Evolutionary conservation across 1,140 invertebrate species (phyloP).

Genomic region (Papilio dardanus): DNA sequence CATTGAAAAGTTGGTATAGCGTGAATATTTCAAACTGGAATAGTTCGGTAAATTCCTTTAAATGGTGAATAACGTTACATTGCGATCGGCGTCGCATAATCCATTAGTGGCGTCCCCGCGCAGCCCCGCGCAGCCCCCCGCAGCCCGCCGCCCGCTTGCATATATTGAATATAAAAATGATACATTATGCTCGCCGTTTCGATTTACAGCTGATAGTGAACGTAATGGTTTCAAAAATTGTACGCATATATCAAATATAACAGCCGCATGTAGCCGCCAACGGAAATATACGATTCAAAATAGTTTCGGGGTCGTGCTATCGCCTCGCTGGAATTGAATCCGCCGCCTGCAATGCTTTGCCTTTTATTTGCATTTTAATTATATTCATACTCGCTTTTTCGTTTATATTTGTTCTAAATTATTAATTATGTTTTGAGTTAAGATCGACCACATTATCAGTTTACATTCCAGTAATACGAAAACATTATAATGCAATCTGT

Average conservation of each 20-base stretch:
- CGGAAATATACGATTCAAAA: neutral
- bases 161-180: conserved; percentile 63
- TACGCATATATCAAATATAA: conserved; percentile 25
- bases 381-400: neutral
- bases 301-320: conserved; percentile 7
- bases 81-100: conserved; percentile 42
- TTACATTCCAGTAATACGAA: too few relatives aligned
- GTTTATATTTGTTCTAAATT: neutral
- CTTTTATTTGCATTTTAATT: neutral
- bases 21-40: conserved; percentile 22
- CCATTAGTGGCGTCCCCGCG: conserved; percentile 43
- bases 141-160: conserved; percentile 30
- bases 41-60: conserved; percentile 49
- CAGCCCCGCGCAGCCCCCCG: neutral
- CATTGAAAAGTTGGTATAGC: conserved; percentile 22
- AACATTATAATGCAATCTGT: too few relatives aligned
- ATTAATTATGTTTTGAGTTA: too few relatives aligned
- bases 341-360: neutral
- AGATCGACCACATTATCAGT: too few relatives aligned
- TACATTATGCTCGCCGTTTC: conserved; percentile 47
- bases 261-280: neutral
- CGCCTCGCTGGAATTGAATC: conserved; percentile 5
- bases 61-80: conserved; percentile 48
- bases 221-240: conserved; percentile 24
- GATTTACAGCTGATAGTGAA: conserved; percentile 41